Percentiles rank a stretch among this genome's conserved stretches.
These are phyloP conservation scores for Metopia argyrocephala DNA, from an alignment of 2,888 invertebrate genomes.

Conservation along the genomic window DNA sequence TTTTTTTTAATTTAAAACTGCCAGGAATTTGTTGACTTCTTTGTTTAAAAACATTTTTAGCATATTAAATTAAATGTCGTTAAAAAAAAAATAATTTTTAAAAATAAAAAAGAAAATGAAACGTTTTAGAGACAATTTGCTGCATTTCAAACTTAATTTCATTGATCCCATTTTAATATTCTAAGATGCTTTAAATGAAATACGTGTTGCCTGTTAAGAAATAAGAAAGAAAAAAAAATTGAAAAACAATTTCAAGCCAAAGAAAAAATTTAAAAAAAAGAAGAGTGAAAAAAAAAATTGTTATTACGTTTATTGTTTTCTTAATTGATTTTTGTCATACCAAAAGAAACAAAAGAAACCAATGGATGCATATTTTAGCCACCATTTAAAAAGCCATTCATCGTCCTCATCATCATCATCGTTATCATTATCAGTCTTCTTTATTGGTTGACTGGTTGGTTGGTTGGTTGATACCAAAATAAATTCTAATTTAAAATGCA, in stretches of 20 bases:
- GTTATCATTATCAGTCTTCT: slow-evolving; percentile 1
- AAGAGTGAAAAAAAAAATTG: slow-evolving; percentile 39
- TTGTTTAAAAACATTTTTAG: slow-evolving; percentile 59
- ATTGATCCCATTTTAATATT: slow-evolving; percentile 79
- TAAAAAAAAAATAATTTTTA: background rate
- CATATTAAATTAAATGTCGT: slow-evolving; percentile 59
- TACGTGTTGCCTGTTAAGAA: slow-evolving; percentile 74
- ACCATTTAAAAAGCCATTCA: slow-evolving; percentile 58
- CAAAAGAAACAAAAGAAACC: slow-evolving; percentile 26
- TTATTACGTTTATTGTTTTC: slow-evolving; percentile 71
- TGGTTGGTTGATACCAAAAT: slow-evolving; percentile 64
- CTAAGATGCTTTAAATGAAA: slow-evolving; percentile 78
- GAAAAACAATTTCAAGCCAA: background rate
- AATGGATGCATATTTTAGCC: slow-evolving; percentile 52
- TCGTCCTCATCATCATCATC: slow-evolving; percentile 31
- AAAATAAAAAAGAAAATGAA: slow-evolving; percentile 15
- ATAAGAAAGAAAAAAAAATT: no score
- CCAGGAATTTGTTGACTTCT: slow-evolving; percentile 60
- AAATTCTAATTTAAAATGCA: slow-evolving; percentile 66
- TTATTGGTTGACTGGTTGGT: slow-evolving; percentile 42
- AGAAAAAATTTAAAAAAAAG: slow-evolving; percentile 19
- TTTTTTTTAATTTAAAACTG: slow-evolving; percentile 51
- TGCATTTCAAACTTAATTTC: slow-evolving; percentile 49
- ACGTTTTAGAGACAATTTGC: slow-evolving; percentile 26
- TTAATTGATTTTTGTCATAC: slow-evolving; percentile 69